Evolutionary conservation across 1,140 invertebrate species (phyloP).

Genomic region (Nautilus pompilius): DNA sequence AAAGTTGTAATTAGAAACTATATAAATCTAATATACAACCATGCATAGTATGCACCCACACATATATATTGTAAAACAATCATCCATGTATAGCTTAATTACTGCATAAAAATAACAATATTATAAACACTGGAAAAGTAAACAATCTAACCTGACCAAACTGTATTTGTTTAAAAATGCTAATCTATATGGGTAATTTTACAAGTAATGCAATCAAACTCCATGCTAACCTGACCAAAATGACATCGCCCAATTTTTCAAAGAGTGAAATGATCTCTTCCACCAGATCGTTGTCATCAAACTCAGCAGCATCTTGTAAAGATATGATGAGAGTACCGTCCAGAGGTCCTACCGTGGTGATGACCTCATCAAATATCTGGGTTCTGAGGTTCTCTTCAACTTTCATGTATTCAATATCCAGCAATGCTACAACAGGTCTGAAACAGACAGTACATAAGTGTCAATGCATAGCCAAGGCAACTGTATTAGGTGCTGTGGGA

Average conservation of each 20-base stretch:
- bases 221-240: constrained; percentile 63
- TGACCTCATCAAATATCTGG: constrained; percentile 77
- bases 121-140: background rate
- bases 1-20: too few relatives aligned
- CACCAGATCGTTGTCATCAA: constrained; percentile 59
- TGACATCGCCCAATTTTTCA: constrained; percentile 77
- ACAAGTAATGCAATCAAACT: background rate
- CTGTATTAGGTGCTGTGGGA: too few relatives aligned
- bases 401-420: constrained; percentile 82
- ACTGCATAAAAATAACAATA: too few relatives aligned
- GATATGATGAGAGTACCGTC: constrained; percentile 90
- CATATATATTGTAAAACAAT: too few relatives aligned
- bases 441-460: constrained; percentile 11
- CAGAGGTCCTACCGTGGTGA: constrained; percentile 84
- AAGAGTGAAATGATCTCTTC: constrained; percentile 75
- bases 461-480: too few relatives aligned
- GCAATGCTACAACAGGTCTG: constrained; percentile 80
- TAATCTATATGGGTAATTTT: background rate
- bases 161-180: background rate
- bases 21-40: too few relatives aligned
- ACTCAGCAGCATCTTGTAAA: constrained; percentile 49
- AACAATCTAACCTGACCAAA: background rate
- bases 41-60: too few relatives aligned
- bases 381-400: constrained; percentile 73
- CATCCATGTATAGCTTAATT: too few relatives aligned